A percentile compares a stretch with the other conserved stretches of the same genome.
phyloP scores from a whole-genome alignment of 2,797 vertebrate species.

The Gallinago nigripennis region DNA sequence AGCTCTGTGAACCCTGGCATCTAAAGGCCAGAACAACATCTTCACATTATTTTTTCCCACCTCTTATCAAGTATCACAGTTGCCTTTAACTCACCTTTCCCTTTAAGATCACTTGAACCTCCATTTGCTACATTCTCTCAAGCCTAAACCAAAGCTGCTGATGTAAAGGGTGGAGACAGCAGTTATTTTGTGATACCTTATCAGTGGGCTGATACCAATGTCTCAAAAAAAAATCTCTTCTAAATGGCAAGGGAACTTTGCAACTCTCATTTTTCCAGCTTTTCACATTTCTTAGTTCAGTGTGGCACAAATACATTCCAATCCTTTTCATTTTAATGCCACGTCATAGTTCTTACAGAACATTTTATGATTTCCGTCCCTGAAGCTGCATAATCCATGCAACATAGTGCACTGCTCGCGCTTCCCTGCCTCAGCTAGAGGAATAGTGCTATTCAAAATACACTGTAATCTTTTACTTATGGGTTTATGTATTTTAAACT shows the following conservation, averaged over 20 bases:
- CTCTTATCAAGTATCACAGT: neutral
- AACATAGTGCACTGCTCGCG: neutral
- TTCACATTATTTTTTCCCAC: neutral
- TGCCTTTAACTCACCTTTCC: conserved; percentile 50
- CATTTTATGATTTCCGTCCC: neutral
- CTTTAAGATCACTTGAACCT: conserved; percentile 23
- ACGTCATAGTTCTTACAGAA: neutral
- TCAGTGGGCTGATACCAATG: neutral
- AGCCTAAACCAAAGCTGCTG: neutral
- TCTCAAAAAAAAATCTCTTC: conserved; percentile 26
- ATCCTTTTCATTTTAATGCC: neutral
- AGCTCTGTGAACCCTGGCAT: conserved; percentile 42
- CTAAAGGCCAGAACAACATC: conserved; percentile 11
- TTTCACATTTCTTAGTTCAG: neutral
- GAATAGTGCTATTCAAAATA: neutral
- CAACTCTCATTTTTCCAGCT: conserved; percentile 26
- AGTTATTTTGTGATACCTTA: conserved; percentile 52
- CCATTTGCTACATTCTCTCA: conserved; percentile 12
- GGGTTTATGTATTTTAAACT: neutral
- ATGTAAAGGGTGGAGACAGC: conserved; percentile 34
- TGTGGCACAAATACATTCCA: neutral
- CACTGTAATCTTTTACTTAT: neutral
- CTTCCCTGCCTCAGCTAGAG: neutral
- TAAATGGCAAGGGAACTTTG: neutral
- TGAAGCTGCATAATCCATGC: neutral